Evolutionary conservation across 2,888 invertebrate species (phyloP).

Genomic region (Branchipolynoe longqiensis): DNA sequence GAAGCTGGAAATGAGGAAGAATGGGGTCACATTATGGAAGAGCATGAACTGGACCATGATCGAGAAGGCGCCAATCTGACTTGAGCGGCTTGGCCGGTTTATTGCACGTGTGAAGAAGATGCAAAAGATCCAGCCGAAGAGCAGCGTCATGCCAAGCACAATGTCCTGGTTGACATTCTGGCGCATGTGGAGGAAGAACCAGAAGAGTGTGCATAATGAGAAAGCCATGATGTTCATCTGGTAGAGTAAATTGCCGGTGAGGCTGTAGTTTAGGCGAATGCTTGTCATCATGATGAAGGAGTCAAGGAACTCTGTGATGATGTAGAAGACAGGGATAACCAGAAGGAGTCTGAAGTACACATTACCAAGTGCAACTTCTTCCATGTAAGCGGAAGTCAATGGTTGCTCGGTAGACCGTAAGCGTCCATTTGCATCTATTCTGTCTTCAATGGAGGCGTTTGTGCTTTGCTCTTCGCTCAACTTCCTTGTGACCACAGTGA

Average conservation of each 20-base stretch:
- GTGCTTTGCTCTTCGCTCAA: not conserved
- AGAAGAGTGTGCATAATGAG: constrained; percentile 3
- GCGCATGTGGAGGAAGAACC: constrained; percentile 19
- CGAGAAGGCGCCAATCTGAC: constrained; percentile 35
- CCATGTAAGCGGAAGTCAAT: not conserved
- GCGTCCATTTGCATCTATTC: not conserved
- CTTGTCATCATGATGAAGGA: not conserved
- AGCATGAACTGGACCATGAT: constrained; percentile 42
- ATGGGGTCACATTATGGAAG: constrained; percentile 29
- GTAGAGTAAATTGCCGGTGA: constrained; percentile 29
- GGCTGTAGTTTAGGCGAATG: not conserved
- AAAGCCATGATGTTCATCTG: not conserved
- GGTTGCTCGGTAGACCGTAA: not conserved
- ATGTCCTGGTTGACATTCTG: constrained; percentile 49
- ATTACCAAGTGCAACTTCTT: not conserved
- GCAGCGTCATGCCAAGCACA: not conserved
- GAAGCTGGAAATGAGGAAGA: constrained; percentile 11
- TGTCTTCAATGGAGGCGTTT: not conserved
- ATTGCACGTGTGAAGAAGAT: constrained; percentile 35
- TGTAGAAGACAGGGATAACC: not conserved
- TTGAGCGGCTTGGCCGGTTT: not conserved
- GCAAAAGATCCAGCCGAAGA: constrained; percentile 5
- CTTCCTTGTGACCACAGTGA: not conserved
- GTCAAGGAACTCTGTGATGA: not conserved
- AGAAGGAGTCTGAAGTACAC: not conserved